Percentiles rank a stretch among this genome's conserved stretches.
phyloP scores from a whole-genome alignment of 2,797 vertebrate genomes.

The Eremophila alpestris region DNA sequence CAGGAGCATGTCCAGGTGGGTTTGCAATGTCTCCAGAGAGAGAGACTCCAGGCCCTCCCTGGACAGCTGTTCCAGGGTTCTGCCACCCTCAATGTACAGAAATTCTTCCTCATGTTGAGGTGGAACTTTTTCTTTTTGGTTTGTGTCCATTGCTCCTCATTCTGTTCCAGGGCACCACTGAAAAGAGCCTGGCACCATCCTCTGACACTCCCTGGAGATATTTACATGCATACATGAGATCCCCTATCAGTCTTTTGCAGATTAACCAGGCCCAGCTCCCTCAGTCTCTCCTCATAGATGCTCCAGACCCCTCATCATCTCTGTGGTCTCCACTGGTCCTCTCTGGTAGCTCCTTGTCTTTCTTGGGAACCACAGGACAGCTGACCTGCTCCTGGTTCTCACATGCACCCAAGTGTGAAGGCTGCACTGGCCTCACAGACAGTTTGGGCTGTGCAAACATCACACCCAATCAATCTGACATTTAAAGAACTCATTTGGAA shows the following conservation, averaged over 20 bases:
- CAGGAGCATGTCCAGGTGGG: neutral
- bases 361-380: neutral
- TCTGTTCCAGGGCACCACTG: neutral
- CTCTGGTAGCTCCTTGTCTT: neutral
- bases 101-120: neutral
- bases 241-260: neutral
- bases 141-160: neutral
- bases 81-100: neutral
- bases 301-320: neutral
- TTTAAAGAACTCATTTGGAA: neutral
- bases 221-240: neutral
- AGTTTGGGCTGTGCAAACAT: neutral
- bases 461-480: neutral
- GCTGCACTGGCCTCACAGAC: neutral
- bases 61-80: neutral
- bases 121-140: neutral
- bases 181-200: neutral
- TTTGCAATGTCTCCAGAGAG: neutral
- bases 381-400: neutral
- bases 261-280: neutral
- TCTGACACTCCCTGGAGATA: neutral
- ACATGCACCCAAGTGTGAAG: neutral
- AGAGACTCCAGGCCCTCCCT: neutral
- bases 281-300: neutral
- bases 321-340: neutral